A percentile compares a stretch with the other conserved stretches of the same genome.
Conservation (phyloP, 2,888 invertebrate species). For the Epiblema foenella region DNA sequence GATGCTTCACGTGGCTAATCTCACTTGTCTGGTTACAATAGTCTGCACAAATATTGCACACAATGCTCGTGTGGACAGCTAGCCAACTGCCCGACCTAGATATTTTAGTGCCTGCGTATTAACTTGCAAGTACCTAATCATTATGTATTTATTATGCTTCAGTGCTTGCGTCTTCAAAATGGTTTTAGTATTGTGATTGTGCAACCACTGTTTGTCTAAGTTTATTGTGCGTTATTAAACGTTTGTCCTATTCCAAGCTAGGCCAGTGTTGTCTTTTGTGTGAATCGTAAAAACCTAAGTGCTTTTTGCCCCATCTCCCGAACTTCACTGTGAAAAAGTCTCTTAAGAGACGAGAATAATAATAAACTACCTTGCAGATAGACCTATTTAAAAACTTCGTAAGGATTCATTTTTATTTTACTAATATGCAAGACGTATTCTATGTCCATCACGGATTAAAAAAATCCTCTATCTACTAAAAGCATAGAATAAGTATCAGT, state of each 20-base stretch:
- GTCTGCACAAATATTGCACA: conserved; percentile 1
- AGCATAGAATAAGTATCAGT: too few species aligned
- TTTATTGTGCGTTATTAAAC: background rate
- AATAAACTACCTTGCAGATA: too few species aligned
- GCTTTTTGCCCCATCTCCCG: background rate
- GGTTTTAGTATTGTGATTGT: background rate
- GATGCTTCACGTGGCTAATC: background rate
- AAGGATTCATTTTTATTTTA: background rate
- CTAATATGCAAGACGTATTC: background rate
- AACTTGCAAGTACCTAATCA: background rate
- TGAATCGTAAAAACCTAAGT: background rate
- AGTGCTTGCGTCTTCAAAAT: conserved; percentile 16
- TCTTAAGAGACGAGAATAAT: too few species aligned
- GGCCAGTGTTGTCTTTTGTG: conserved; percentile 1
- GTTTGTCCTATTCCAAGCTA: background rate
- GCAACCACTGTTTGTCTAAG: background rate
- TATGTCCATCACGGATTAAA: too few species aligned
- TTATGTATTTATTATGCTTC: conserved; percentile 4
- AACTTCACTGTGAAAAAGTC: background rate
- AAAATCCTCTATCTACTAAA: too few species aligned
- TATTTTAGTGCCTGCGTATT: conserved; percentile 27
- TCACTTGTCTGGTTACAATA: too few species aligned
- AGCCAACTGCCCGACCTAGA: conserved; percentile 31
- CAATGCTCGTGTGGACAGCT: conserved; percentile 7
- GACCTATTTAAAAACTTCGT: background rate